Percentiles rank a stretch among this genome's conserved stretches.
These are phyloP conservation scores for Mesoligia furuncula DNA, from an alignment of 2,888 invertebrate species.

Conservation along the genomic window DNA sequence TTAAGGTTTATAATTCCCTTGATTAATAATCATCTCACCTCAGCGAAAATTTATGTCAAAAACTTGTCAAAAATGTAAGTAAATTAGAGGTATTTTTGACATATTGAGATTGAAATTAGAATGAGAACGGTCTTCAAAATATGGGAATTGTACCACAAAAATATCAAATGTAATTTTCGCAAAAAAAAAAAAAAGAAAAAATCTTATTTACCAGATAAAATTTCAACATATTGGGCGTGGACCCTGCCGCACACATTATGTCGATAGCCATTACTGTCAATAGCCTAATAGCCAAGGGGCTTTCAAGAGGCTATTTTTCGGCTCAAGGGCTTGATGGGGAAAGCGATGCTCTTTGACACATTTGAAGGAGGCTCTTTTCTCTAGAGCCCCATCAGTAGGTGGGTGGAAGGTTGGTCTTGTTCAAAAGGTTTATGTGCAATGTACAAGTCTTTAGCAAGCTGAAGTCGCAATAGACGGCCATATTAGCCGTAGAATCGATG, in stretches of 20 bases:
- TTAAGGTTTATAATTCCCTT: too few species aligned
- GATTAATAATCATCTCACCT: too few species aligned
- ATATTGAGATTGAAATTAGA: too few species aligned
- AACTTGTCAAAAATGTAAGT: too few species aligned
- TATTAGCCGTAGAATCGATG: too few species aligned
- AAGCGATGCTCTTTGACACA: constrained; percentile 34
- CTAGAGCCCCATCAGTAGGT: neutral
- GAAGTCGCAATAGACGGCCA: too few species aligned
- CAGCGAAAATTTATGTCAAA: too few species aligned
- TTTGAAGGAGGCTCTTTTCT: constrained; percentile 7
- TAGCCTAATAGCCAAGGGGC: constrained; percentile 18
- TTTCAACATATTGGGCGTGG: neutral
- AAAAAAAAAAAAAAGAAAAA: neutral
- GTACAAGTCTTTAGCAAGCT: neutral
- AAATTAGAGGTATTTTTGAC: too few species aligned
- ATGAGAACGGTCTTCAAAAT: too few species aligned
- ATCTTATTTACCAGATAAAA: neutral
- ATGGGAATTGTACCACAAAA: neutral
- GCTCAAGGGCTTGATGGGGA: constrained; percentile 30
- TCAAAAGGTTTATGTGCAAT: neutral
- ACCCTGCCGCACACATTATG: neutral
- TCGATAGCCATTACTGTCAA: constrained; percentile 32
- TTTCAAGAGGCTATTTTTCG: constrained; percentile 11
- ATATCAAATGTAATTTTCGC: neutral
- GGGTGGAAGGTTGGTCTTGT: neutral